A percentile compares a stretch with the other conserved stretches of the same genome.
Evolutionary conservation across 2,113 vertebrate species (phyloP).

Genomic region (Parotia lawesii): DNA sequence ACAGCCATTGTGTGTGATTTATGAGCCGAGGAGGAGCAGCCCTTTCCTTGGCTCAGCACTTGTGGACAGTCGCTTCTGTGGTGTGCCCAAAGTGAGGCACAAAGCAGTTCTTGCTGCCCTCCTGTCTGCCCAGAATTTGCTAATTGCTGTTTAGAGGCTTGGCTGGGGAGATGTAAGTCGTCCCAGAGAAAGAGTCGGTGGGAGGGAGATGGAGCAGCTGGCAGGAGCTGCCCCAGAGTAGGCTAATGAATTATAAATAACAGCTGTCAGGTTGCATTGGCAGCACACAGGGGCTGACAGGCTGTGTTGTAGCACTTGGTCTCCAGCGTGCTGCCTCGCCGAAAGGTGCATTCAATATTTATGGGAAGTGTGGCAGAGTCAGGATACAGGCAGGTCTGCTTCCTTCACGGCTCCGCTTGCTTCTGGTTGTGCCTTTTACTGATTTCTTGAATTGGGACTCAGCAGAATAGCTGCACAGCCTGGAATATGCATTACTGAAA

Average conservation of each 20-base stretch:
- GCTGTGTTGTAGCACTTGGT: background rate
- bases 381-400: background rate
- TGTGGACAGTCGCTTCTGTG: background rate
- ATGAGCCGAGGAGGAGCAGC: background rate
- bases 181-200: background rate
- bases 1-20: background rate
- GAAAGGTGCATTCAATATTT: slow-evolving; percentile 58
- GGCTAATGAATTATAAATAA: slow-evolving; percentile 69
- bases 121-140: background rate
- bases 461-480: background rate
- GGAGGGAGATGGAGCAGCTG: slow-evolving; percentile 50
- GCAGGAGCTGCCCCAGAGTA: slow-evolving; percentile 41
- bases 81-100: background rate
- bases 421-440: background rate
- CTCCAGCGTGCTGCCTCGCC: background rate
- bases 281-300: background rate
- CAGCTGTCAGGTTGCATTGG: slow-evolving; percentile 51
- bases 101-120: background rate
- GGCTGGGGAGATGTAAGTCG: background rate
- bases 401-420: background rate
- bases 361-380: background rate
- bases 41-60: background rate
- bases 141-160: slow-evolving; percentile 20
- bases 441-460: background rate
- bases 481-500: background rate